These are phyloP conservation scores for Lycopodina hypogea DNA, from an alignment of 37 sponge, comb jelly and placozoan species.

Conservation along the genomic window DNA sequence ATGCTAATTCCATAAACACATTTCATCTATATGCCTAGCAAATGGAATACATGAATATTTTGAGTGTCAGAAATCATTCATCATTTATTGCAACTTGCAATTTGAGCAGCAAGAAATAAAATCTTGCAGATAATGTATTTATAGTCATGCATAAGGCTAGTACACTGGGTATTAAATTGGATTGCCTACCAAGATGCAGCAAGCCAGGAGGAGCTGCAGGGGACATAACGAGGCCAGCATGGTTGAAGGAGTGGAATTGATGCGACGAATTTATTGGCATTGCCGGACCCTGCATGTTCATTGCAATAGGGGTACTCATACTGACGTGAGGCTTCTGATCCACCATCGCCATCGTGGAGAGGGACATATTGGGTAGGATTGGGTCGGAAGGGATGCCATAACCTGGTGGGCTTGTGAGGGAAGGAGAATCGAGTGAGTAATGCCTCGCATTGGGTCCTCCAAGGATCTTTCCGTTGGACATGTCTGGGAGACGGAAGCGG, in stretches of 20 bases:
- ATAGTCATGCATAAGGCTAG: too few relatives aligned
- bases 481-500: slow-evolving; percentile 45
- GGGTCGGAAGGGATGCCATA: slow-evolving; percentile 23
- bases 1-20: too few relatives aligned
- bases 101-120: too few relatives aligned
- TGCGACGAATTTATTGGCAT: slow-evolving; percentile 23
- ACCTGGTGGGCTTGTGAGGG: slow-evolving; percentile 57
- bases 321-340: slow-evolving; percentile 17
- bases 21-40: too few relatives aligned
- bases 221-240: slow-evolving; percentile 41
- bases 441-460: slow-evolving; percentile 22
- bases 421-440: slow-evolving; percentile 61
- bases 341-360: background rate
- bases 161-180: too few relatives aligned
- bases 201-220: slow-evolving; percentile 43
- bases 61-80: too few relatives aligned
- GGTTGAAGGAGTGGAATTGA: slow-evolving; percentile 42
- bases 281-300: background rate
- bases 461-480: slow-evolving; percentile 37
- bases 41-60: too few relatives aligned
- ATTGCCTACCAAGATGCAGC: slow-evolving; percentile 50
- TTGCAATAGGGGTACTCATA: slow-evolving; percentile 14
- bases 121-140: too few relatives aligned
- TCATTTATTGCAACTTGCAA: too few relatives aligned
- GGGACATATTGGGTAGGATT: background rate